Conservation (phyloP, 2,888 invertebrate genomes). For the Cancer borealis region DNA sequence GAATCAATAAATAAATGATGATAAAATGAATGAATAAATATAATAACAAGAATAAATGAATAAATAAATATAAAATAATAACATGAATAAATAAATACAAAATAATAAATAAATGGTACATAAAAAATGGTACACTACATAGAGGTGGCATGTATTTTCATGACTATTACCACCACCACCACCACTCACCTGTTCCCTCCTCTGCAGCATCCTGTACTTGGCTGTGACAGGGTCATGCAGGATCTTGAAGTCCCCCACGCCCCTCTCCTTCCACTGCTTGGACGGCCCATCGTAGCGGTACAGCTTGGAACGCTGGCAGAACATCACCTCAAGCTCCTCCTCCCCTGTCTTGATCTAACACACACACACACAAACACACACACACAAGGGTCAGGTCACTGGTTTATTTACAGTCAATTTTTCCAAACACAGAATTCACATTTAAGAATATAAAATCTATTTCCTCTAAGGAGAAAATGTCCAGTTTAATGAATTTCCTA, state of each 20-base stretch:
- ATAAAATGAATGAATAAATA: not conserved
- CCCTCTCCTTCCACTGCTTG: conserved; percentile 82
- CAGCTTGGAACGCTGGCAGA: conserved; percentile 78
- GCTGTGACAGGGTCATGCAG: conserved; percentile 78
- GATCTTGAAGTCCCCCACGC: conserved; percentile 81
- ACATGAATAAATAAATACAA: not conserved
- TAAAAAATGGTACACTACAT: conserved; percentile 77
- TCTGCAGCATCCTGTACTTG: conserved; percentile 78
- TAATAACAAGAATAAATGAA: not conserved
- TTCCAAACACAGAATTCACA: no score
- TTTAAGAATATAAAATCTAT: no score
- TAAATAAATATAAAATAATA: not conserved
- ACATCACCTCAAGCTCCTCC: conserved; percentile 72
- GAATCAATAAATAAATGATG: no score
- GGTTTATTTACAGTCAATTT: not conserved
- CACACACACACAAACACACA: not conserved
- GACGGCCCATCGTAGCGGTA: conserved; percentile 81
- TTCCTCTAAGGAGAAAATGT: no score
- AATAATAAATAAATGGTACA: no score
- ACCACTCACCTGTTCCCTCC: conserved; percentile 80
- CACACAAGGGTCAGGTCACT: not conserved
- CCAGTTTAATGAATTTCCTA: no score
- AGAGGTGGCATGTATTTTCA: conserved; percentile 68
- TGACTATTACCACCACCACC: not conserved
- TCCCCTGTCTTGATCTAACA: conserved; percentile 73